Evolutionary conservation across 2,888 invertebrate genomes (phyloP), one percentile per base, ranked within the genome.

Genomic region (Lasiommata megera): DNA sequence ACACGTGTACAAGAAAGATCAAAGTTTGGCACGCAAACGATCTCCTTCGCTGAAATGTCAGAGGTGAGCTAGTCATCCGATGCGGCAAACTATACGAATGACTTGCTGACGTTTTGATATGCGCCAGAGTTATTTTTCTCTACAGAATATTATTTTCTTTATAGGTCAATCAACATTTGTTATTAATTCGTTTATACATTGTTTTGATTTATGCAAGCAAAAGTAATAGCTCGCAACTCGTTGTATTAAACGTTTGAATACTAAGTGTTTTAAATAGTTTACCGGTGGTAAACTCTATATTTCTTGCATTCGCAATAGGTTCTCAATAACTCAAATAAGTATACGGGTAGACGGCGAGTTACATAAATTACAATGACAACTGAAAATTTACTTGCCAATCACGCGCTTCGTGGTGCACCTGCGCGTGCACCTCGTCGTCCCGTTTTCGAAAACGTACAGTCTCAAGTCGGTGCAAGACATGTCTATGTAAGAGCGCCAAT

Each of bases 41-140:
- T 79, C 84, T 81, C 88, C 84, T 80, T 75, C 76, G 69, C 64
- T 62, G 61, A 84, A 88, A 87, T 87, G 84, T 74, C 86, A 84
- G 71, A 80, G 86, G 84, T 88, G 77, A 72, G 55, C 61, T 64
- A 60, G 52, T 60, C 56, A 68, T 65, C 62, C 63, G 66, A 58
- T 59, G 64, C 61, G 62, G 65, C 61, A 66, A 64, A 64, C 62
- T 61, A 51, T 23, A n/a, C 63, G 61, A 63, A 38, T 65, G 61
- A 66, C 66, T 64, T 46, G 61, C 54, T 67, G 67, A 63, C 65
- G 71, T 67, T 80, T 76, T 80, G 80, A 81, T 80, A 83, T 83
- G 82, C 77, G 71, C 67, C 56, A 46, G 50, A 56, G 58, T 56
- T 50, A 63, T 62, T 62, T 65, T 65, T 65, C 43, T 60, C 48